Conservation (phyloP, 2,113 vertebrate species). For the Corythornis cristatus region DNA sequence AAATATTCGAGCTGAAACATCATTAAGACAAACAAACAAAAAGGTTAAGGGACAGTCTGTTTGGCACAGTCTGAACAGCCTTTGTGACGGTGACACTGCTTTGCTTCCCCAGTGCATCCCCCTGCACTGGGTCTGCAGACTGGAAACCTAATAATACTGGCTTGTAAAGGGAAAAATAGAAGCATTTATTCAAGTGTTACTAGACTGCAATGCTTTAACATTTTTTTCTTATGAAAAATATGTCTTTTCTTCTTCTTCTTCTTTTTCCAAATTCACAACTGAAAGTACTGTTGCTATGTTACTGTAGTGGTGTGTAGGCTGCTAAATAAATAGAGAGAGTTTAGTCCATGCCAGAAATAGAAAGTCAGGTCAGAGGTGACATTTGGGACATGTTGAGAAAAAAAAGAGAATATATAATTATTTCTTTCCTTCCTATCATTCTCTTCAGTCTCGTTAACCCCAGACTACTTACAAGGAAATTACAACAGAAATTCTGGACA, state of each 20-base stretch:
- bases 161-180: neutral
- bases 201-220: neutral
- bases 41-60: neutral
- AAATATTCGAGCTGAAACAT: neutral
- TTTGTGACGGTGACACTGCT: neutral
- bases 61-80: neutral
- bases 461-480: conserved; percentile 34
- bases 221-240: conserved; percentile 31
- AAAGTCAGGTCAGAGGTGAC: conserved; percentile 68
- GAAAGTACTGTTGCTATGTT: conserved; percentile 69
- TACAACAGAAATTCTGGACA: conserved; percentile 1
- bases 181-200: conserved; percentile 7
- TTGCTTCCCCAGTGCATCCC: neutral
- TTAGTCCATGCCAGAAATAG: conserved; percentile 67
- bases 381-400: conserved; percentile 55
- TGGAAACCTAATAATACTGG: neutral
- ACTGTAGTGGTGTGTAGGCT: conserved; percentile 69
- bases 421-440: conserved; percentile 63
- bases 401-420: conserved; percentile 41
- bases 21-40: neutral
- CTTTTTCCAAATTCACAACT: conserved; percentile 44
- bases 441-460: conserved; percentile 38
- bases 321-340: conserved; percentile 70
- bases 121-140: neutral
- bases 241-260: neutral